phyloP scores from a whole-genome alignment of 1,140 invertebrate species.

The Zaprionus kolodkinae region DNA sequence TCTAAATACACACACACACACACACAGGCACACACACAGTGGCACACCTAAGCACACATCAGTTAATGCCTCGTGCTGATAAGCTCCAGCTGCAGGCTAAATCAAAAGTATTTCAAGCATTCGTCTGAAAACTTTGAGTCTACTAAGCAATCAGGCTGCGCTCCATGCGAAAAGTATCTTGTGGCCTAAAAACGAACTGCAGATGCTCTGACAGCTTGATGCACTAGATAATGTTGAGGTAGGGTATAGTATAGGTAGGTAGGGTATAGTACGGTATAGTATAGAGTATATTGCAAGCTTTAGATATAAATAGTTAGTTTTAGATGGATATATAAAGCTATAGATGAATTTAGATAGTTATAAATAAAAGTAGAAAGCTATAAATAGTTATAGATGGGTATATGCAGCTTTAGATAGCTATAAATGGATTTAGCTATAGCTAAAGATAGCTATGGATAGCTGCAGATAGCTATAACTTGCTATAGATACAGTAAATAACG shows the following conservation, averaged over 20 bases:
- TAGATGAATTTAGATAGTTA: no score
- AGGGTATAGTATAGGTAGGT: background rate
- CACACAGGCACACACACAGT: background rate
- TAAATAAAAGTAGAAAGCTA: no score
- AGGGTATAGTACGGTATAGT: background rate
- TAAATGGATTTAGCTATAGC: no score
- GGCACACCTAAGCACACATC: conserved; percentile 4
- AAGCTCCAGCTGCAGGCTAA: conserved; percentile 7
- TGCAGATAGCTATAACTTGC: no score
- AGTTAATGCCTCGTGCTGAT: conserved; percentile 25
- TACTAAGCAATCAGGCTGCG: conserved; percentile 3
- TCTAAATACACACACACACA: background rate
- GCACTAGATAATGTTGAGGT: background rate
- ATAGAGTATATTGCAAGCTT: background rate
- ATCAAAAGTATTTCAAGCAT: conserved; percentile 38
- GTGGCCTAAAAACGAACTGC: background rate
- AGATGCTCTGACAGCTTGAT: background rate
- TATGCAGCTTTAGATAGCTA: no score
- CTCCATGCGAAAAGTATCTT: background rate
- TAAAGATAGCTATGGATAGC: no score
- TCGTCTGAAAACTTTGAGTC: conserved; percentile 26
- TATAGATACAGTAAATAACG: no score
- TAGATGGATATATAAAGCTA: no score
- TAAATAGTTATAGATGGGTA: no score
- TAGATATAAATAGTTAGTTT: no score